These are phyloP conservation scores for Acrossocheilus fasciatus DNA, from an alignment of 2,797 vertebrate species.

Conservation along the genomic window DNA sequence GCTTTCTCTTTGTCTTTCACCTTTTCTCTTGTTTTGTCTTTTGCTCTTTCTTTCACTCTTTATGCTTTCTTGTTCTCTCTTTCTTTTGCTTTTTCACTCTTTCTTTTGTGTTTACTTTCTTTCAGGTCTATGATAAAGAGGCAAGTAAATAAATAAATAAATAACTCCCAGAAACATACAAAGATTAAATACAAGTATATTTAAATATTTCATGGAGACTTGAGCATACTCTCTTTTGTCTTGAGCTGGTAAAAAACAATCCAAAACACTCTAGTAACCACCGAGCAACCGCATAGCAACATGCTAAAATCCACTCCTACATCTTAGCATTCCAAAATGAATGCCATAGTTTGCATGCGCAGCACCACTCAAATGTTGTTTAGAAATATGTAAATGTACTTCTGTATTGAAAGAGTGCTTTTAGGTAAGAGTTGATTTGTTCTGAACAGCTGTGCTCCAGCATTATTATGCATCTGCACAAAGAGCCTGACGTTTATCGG, in stretches of 20 bases:
- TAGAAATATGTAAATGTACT: not conserved
- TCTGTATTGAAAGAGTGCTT: not conserved
- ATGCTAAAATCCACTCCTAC: not conserved
- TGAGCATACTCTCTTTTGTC: not conserved
- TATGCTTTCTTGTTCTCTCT: not conserved
- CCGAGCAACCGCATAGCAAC: not conserved
- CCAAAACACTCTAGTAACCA: not conserved
- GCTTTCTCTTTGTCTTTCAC: not conserved
- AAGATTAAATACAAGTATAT: not conserved
- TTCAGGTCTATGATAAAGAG: not conserved
- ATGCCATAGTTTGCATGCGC: not conserved
- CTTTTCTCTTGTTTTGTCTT: not conserved
- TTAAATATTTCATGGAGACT: not conserved
- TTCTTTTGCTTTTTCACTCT: not conserved
- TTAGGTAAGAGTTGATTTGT: slow-evolving; percentile 7
- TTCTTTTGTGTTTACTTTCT: not conserved
- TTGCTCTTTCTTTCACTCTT: not conserved
- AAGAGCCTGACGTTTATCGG: not conserved
- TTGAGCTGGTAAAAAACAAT: not conserved
- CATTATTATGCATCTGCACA: not conserved
- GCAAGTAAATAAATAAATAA: not conserved
- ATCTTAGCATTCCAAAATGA: not conserved
- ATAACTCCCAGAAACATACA: not conserved
- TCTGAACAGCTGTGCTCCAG: not conserved
- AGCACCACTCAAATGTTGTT: not conserved